Percentiles rank a stretch among this genome's conserved stretches.
Evolutionary conservation across 1,140 invertebrate genomes (phyloP).

Genomic region (Sycophila sp.): DNA sequence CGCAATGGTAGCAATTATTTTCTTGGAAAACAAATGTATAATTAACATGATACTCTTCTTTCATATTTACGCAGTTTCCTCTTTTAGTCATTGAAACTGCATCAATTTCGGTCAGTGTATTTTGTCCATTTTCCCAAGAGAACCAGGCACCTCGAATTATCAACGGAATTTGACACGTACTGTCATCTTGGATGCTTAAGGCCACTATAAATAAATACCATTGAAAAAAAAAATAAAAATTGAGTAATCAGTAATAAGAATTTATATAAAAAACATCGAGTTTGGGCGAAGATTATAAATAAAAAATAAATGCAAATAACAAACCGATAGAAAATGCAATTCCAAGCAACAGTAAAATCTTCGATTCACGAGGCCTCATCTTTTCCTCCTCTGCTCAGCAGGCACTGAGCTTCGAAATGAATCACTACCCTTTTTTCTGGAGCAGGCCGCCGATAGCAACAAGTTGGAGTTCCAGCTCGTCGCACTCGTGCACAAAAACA

Average conservation of each 20-base stretch:
- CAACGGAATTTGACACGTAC: constrained; percentile 73
- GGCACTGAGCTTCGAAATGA: background rate
- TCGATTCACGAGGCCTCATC: background rate
- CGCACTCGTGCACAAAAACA: background rate
- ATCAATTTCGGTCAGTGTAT: constrained; percentile 86
- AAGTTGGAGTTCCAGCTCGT: background rate
- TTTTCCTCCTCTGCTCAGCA: background rate
- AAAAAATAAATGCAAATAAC: constrained; percentile 10
- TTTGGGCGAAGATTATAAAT: background rate
- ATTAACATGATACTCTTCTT: constrained; percentile 80
- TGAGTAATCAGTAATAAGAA: background rate
- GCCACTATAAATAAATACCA: constrained; percentile 38
- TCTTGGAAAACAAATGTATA: constrained; percentile 86
- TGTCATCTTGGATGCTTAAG: constrained; percentile 34
- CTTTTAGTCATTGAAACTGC: constrained; percentile 77
- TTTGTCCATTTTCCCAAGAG: constrained; percentile 87
- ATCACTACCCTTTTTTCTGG: background rate
- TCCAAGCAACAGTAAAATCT: constrained; percentile 10
- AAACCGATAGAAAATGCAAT: constrained; percentile 30
- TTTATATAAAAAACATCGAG: background rate
- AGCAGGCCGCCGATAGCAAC: background rate
- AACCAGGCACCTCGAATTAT: constrained; percentile 89
- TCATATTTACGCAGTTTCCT: constrained; percentile 78
- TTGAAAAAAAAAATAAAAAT: constrained; percentile 1
- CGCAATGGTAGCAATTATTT: constrained; percentile 83